Base-by-base conservation (phyloP, 2,888 invertebrate species). In the Brassicogethes aeneus region DNA sequence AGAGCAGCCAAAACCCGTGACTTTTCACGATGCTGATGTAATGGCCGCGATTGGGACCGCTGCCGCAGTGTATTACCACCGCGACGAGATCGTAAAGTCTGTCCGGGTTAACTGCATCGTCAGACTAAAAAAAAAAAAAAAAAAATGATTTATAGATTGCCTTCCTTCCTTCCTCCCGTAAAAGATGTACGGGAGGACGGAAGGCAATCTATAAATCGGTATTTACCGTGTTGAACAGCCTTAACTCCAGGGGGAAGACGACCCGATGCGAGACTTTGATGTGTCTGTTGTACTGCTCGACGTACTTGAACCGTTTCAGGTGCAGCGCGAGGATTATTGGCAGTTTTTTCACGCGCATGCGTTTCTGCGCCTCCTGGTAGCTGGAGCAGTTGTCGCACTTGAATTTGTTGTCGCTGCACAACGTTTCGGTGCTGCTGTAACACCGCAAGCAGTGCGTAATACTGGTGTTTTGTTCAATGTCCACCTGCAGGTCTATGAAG, bases 1-100 rank as follows among this genome's bases (percentile, higher is more conserved):
- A 99, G 3, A 99, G 80, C 52, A 99, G 75, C 99, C 99, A 99
- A 70, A 97, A 91, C 41, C 96, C 95, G 71, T 97, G 95, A 68
- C 94, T 94, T 73, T 99, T 99, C 42, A 99, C 99, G 68, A 99
- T 95, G 69, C 94, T 95, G 70, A 99, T 99, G 73, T 99, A 99
- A 70, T 99, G 99, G 16, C 99, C 99, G 45, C 99, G 80, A 73
- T 99, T 99, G 53, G 97, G 96, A 37, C 99, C 97, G 50, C 94
- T 95, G 49, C 99, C 99, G 71, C 99, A 99, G 72, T 99, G 99
- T 59, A 99, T 95, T 52, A 99, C 99, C 53, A 99, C 97, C 33
- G 99, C 97, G 49, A 97, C 95, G 59, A 99, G 75, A 73, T 99
- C 97, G 71, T 99, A 99, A 61, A 99, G 76, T 51, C 96, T 80